phyloP scores from a whole-genome alignment of 2,113 vertebrate species.

The Balaenoptera acutorostrata region DNA sequence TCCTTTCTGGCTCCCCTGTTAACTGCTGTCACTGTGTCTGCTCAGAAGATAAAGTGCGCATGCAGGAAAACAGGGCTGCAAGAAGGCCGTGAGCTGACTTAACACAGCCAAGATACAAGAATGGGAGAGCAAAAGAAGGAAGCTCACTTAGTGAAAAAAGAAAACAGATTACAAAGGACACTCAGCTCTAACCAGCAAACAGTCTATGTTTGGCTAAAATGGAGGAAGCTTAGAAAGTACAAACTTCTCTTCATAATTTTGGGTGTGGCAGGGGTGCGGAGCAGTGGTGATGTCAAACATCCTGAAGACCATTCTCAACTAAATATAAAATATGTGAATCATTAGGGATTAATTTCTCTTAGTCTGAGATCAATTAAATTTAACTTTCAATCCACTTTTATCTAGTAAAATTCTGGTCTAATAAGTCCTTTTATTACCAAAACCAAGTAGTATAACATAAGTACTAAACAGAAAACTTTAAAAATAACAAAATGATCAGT shows the following conservation, averaged over 20 bases:
- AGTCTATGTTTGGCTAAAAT: conserved; percentile 11
- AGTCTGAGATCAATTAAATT: conserved; percentile 21
- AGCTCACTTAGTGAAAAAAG: background rate
- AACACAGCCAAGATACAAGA: conserved; percentile 47
- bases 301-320: background rate
- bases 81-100: conserved; percentile 48
- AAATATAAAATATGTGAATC: conserved; percentile 15
- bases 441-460: background rate
- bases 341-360: conserved; percentile 24
- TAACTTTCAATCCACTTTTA: background rate
- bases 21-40: background rate
- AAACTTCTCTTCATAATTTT: conserved; percentile 21
- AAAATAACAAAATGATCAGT: background rate
- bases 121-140: conserved; percentile 59
- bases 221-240: background rate
- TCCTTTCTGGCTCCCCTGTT: conserved; percentile 24
- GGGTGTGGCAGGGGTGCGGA: background rate
- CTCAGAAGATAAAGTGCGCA: conserved; percentile 16
- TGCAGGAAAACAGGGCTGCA: conserved; percentile 46
- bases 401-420: conserved; percentile 17
- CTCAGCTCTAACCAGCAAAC: background rate
- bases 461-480: conserved; percentile 2
- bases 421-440: conserved; percentile 11
- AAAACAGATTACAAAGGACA: conserved; percentile 18
- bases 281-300: background rate